Evolutionary conservation across 2,888 invertebrate species (phyloP), one percentile per base, ranked within the genome.

Genomic region (Girardia tigrina): DNA sequence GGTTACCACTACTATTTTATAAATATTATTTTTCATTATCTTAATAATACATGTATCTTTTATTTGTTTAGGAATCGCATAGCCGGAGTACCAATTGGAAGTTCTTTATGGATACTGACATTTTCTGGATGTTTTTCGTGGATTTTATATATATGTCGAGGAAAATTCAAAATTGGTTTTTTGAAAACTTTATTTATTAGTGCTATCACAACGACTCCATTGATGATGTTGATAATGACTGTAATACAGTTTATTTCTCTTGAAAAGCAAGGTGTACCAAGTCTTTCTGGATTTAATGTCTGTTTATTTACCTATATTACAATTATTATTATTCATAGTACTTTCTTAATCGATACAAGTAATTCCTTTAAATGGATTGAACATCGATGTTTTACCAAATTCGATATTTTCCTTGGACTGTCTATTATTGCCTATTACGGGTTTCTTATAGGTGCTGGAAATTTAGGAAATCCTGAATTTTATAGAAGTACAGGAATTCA

Each of bases 141-240:
- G 4, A 27, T 75, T 75, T 27, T 74, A 16, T 8, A 26, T 8
- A 20, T 75, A 14, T 76, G 27, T 26, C 14, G 74, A 1, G 36
- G 74, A 23, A 28, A 74, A 20, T 74, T 26, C n/a, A 28, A 23
- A 2, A 26, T 42, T 8, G 4, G n/a, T 1, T 26, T 26, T n/a
- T 1, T 26, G 1, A 23, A 75, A 28, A 74, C 75, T 6, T 27
- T 75, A n/a, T 8, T 26, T 28, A 28, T 76, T 4, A 29, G 26
- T 28, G 73, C 75, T 14, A 12, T 75, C 1, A 20, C 74, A 4
- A 28, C 75, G 14, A 75, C 75, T 1, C 75, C 75, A 0, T 20
- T 73, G 26, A 75, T 75, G 75, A 75, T 75, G 75, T 74, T 28
- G 20, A 20, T 75, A 76, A 75, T 75, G 75, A 27, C 75, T 1